Conservation (phyloP, 2,888 invertebrate genomes). For the Callimorpha dominula region DNA sequence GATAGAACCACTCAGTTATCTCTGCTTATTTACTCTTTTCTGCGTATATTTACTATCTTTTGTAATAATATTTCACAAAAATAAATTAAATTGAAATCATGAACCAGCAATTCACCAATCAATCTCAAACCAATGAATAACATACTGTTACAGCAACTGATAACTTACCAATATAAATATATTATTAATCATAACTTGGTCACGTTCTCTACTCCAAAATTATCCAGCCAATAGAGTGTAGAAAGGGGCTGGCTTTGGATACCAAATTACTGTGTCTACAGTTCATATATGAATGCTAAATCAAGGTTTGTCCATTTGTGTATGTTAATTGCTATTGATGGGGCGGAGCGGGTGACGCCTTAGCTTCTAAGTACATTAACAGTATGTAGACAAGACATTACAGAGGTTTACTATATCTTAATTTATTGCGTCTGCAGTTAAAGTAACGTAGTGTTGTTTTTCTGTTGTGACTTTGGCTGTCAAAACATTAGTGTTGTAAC, state of each 20-base stretch:
- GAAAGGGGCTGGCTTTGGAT: conserved; percentile 28
- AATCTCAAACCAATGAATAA: background rate
- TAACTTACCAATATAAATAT: conserved; percentile 28
- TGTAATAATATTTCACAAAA: background rate
- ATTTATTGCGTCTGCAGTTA: background rate
- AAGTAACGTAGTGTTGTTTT: background rate
- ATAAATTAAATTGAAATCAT: background rate
- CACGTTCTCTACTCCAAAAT: conserved; percentile 47
- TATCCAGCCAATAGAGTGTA: conserved; percentile 45
- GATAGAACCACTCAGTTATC: no score
- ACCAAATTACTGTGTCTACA: conserved; percentile 14
- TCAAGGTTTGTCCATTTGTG: background rate
- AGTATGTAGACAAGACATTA: background rate
- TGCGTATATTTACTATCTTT: no score
- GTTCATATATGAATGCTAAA: conserved; percentile 20
- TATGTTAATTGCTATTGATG: background rate
- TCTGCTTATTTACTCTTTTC: no score
- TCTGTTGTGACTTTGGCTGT: background rate
- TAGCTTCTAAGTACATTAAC: background rate
- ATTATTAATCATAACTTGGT: conserved; percentile 32
- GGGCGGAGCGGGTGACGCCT: background rate
- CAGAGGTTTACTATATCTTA: background rate
- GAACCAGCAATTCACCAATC: background rate
- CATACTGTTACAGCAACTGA: background rate
- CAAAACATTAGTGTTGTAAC: background rate